A percentile compares a stretch with the other conserved stretches of the same genome.
Evolutionary conservation across 2,888 invertebrate species (phyloP).

Genomic region (Ptilodon capucinus): DNA sequence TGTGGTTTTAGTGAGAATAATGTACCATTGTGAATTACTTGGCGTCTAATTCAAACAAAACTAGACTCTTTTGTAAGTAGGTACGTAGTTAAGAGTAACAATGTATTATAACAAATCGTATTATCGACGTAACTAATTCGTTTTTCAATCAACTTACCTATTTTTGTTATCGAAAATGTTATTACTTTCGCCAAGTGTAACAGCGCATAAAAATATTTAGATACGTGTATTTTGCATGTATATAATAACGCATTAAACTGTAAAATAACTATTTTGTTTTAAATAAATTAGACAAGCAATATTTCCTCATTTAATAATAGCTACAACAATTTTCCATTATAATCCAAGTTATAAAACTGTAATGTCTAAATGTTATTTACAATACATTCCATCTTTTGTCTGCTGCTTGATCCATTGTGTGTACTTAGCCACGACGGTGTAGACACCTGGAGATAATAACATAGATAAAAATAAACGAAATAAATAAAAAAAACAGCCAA

Average conservation of each 20-base stretch:
- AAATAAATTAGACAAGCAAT: conserved; percentile 12
- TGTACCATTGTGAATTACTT: neutral
- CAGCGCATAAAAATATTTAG: neutral
- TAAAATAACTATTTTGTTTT: neutral
- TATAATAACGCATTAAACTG: neutral
- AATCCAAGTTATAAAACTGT: conserved; percentile 22
- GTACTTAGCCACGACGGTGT: conserved; percentile 81
- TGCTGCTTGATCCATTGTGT: conserved; percentile 77
- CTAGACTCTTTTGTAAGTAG: neutral
- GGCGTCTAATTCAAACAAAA: neutral
- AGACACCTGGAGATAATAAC: conserved; percentile 80
- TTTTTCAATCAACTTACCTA: conserved; percentile 27
- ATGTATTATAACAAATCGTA: conserved; percentile 14
- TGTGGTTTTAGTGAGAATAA: too few species aligned
- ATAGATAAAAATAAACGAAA: too few species aligned
- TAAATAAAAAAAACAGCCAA: too few species aligned
- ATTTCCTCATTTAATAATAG: conserved; percentile 11
- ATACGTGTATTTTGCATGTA: neutral
- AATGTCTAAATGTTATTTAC: conserved; percentile 46
- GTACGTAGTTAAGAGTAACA: neutral
- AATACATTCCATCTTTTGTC: conserved; percentile 63
- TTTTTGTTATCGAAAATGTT: conserved; percentile 31
- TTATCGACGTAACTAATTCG: conserved; percentile 24
- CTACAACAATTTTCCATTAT: conserved; percentile 8
- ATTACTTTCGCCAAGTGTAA: neutral